Percentiles rank a stretch among this genome's conserved stretches.
These are phyloP conservation scores for Leptosomus discolor DNA, from an alignment of 2,113 vertebrate genomes.

Conservation along the genomic window DNA sequence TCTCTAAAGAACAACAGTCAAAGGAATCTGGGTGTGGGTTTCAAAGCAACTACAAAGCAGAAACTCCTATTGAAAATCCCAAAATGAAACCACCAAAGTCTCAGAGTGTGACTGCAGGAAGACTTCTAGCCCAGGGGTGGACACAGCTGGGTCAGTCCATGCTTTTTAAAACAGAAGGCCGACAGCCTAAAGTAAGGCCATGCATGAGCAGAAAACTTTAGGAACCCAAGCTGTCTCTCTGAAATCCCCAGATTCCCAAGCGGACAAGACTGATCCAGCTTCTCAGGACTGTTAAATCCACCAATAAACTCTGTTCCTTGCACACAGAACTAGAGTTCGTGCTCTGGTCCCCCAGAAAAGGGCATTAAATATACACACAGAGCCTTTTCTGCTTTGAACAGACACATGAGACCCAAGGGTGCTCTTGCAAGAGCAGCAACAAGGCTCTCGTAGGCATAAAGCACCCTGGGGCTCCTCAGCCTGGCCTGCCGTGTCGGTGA, in stretches of 20 bases:
- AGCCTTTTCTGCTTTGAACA: neutral
- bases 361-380: neutral
- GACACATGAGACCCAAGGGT: neutral
- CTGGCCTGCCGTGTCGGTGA: neutral
- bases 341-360: neutral
- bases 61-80: neutral
- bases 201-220: neutral
- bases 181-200: neutral
- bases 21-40: conserved; percentile 40
- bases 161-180: neutral
- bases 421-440: neutral
- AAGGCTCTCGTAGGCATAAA: neutral
- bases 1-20: neutral
- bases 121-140: neutral
- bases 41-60: neutral
- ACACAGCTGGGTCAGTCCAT: neutral
- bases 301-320: neutral
- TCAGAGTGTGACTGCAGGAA: neutral
- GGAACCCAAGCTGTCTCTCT: neutral
- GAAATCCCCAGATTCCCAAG: neutral
- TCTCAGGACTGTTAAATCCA: neutral
- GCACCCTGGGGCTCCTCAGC: neutral
- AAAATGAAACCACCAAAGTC: fast-evolving
- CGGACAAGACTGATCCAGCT: neutral
- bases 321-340: neutral